Percentiles rank a stretch among this genome's conserved stretches.
These are phyloP conservation scores for Coturnix japonica DNA, from an alignment of 2,113 vertebrate genomes.

Conservation along the genomic window DNA sequence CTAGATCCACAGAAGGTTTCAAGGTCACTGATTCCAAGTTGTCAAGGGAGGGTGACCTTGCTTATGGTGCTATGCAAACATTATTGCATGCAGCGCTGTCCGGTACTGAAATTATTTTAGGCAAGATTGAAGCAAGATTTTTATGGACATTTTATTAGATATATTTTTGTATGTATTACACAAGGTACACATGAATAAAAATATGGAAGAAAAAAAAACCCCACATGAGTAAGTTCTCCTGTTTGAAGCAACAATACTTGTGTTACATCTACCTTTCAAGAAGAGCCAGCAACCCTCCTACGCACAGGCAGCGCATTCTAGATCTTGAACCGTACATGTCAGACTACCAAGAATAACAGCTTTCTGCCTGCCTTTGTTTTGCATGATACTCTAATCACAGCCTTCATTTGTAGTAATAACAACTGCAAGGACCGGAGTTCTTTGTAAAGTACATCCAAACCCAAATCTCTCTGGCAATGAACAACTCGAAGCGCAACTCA, in stretches of 20 bases:
- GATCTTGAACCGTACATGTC: not conserved
- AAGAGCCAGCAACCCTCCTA: conserved; percentile 11
- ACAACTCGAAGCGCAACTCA: not conserved
- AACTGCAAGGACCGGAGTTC: not conserved
- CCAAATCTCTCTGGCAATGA: not conserved
- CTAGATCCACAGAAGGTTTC: not conserved
- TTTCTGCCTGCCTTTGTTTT: conserved; percentile 15
- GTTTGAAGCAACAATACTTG: not conserved
- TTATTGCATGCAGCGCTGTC: not conserved
- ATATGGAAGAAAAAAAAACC: not conserved
- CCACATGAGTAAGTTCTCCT: not conserved
- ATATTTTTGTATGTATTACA: not conserved
- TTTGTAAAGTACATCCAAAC: not conserved
- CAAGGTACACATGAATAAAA: not conserved
- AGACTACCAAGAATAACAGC: not conserved
- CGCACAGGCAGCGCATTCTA: not conserved
- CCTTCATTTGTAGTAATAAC: not conserved
- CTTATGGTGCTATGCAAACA: not conserved
- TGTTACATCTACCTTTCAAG: not conserved
- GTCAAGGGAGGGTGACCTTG: not conserved
- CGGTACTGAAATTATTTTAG: not conserved
- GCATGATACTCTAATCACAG: not conserved
- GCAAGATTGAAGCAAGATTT: not conserved
- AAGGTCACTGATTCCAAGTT: not conserved
- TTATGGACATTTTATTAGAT: not conserved